phyloP scores from a whole-genome alignment of 2,888 invertebrate genomes.

The Polydrusus pterygomalis region DNA sequence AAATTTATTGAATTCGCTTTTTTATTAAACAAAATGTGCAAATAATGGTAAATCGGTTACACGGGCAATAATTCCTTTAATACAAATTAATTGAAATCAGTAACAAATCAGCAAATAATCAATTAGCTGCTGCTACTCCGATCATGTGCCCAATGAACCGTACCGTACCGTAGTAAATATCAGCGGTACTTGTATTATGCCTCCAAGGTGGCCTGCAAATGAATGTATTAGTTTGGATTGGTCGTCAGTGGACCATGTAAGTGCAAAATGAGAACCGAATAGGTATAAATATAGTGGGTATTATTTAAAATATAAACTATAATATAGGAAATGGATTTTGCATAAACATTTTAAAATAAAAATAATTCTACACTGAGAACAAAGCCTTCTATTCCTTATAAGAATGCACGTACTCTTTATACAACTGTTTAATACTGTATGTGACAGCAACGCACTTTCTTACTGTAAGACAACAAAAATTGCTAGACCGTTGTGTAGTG shows the following conservation, averaged over 20 bases:
- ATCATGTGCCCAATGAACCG: slow-evolving; percentile 30
- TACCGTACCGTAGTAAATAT: too few relatives aligned
- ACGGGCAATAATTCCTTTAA: too few relatives aligned
- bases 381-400: too few relatives aligned
- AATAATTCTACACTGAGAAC: too few relatives aligned
- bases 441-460: too few relatives aligned
- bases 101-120: slow-evolving; percentile 16
- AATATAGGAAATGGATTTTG: slow-evolving; percentile 18
- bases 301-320: slow-evolving; percentile 1
- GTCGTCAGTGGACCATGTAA: slow-evolving; percentile 12
- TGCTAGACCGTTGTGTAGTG: too few relatives aligned
- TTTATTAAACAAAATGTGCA: too few relatives aligned
- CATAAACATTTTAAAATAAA: not conserved
- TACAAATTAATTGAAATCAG: slow-evolving; percentile 20
- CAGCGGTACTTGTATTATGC: slow-evolving; percentile 19
- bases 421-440: too few relatives aligned
- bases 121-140: slow-evolving; percentile 17
- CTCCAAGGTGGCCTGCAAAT: slow-evolving; percentile 37
- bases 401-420: too few relatives aligned
- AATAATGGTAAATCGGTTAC: too few relatives aligned
- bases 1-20: too few relatives aligned
- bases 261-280: slow-evolving; percentile 3
- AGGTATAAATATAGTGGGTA: not conserved
- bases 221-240: slow-evolving; percentile 21
- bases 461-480: too few relatives aligned